Evolutionary conservation across 2,113 vertebrate genomes (phyloP).

Genomic region (Notiomystis cincta): DNA sequence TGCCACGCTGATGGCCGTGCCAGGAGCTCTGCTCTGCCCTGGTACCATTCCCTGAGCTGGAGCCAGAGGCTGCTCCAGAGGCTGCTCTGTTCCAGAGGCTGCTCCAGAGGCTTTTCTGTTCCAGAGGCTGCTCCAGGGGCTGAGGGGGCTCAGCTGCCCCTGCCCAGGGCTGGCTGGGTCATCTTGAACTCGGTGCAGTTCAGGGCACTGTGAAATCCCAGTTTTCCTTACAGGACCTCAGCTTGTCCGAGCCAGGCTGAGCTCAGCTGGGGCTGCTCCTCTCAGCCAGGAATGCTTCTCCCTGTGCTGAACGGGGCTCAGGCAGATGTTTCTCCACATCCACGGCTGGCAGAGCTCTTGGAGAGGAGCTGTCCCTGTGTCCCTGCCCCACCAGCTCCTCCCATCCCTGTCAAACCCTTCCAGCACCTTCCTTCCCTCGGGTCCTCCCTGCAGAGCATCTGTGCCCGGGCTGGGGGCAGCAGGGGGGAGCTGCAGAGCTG

Average conservation of each 20-base stretch:
- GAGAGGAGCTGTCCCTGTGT: not conserved
- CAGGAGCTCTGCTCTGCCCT: too few relatives aligned
- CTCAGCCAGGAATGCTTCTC: not conserved
- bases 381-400: not conserved
- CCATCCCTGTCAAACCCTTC: not conserved
- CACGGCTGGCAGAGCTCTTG: not conserved
- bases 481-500: not conserved
- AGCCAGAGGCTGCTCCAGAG: too few relatives aligned
- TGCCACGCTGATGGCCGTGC: too few relatives aligned
- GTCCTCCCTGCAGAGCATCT: not conserved
- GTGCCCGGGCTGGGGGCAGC: not conserved
- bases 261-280: not conserved
- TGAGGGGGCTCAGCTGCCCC: not conserved
- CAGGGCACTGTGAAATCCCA: not conserved
- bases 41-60: too few relatives aligned
- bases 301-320: not conserved
- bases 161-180: not conserved
- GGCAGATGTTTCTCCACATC: not conserved
- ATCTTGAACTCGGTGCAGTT: not conserved
- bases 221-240: not conserved
- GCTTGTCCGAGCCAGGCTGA: not conserved
- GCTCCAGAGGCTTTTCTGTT: too few relatives aligned
- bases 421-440: not conserved
- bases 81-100: too few relatives aligned
- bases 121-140: too few relatives aligned